Conservation (phyloP, 2,113 vertebrate species). For the Sula dactylatra region DNA sequence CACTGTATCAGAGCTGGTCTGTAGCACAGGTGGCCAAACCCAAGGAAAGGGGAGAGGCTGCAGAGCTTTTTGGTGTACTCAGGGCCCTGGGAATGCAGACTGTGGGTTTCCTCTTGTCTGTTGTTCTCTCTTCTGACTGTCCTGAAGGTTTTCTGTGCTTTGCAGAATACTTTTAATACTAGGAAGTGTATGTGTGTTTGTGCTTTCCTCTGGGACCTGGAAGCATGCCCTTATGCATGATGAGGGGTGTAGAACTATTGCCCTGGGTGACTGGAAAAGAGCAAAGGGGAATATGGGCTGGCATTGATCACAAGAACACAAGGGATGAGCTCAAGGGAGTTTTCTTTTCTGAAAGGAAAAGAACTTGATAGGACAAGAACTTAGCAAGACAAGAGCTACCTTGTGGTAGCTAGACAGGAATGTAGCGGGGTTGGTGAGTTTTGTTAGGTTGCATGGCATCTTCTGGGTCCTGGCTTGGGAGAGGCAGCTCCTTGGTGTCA, state of each 20-base stretch:
- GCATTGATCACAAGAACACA: background rate
- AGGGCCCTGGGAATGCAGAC: background rate
- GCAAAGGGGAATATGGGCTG: accelerated
- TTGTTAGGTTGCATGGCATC: background rate
- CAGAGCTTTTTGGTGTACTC: background rate
- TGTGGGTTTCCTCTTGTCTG: background rate
- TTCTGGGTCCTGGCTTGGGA: background rate
- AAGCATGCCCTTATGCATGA: background rate
- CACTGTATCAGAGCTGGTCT: background rate
- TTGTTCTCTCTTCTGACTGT: background rate
- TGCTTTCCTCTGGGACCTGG: background rate
- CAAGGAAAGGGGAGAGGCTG: background rate
- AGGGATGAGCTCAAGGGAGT: background rate
- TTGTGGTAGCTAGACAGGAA: background rate
- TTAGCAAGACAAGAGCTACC: background rate
- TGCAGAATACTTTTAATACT: background rate
- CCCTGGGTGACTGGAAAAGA: background rate
- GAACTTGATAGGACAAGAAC: background rate
- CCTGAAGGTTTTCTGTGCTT: background rate
- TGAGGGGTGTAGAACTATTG: background rate
- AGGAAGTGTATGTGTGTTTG: background rate
- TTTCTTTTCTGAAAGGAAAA: background rate
- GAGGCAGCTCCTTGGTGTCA: background rate
- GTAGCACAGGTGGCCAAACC: background rate
- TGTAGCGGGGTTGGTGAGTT: background rate